phyloP scores from a whole-genome alignment of 2,113 vertebrate genomes.

The Passer montanus region DNA sequence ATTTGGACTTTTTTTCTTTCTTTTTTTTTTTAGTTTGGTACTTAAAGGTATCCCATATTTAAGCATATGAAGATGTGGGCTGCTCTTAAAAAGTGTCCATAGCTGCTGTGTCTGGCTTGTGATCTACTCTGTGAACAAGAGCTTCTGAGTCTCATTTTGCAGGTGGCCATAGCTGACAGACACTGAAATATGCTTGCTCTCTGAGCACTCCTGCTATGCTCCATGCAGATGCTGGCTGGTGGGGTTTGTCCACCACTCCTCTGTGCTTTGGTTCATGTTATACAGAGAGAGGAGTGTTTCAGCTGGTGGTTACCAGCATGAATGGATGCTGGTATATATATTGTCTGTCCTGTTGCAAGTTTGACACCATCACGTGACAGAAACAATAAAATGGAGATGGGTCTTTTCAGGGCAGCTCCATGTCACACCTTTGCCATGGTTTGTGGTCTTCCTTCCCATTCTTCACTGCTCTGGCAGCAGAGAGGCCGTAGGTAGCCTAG shows the following conservation, averaged over 20 bases:
- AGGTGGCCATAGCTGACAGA: not conserved
- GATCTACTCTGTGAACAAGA: not conserved
- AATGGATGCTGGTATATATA: not conserved
- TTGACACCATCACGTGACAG: not conserved
- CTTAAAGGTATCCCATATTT: not conserved
- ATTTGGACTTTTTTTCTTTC: not conserved
- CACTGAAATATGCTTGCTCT: not conserved
- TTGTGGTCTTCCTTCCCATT: not conserved
- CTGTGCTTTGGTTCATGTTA: not conserved
- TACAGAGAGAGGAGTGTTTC: not conserved
- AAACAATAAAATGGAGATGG: not conserved
- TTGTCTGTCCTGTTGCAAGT: not conserved
- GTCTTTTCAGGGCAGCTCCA: not conserved
- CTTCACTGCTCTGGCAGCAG: not conserved
- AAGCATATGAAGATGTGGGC: not conserved
- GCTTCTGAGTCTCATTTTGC: not conserved
- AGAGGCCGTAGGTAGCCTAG: not conserved
- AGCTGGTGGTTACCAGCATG: not conserved
- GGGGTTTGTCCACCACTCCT: not conserved
- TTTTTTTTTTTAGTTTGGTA: not conserved
- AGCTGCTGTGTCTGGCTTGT: not conserved
- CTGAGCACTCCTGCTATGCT: accelerated
- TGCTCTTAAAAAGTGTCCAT: not conserved
- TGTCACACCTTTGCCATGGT: not conserved
- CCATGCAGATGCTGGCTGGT: not conserved